Percentiles rank a stretch among this genome's conserved stretches.
Evolutionary conservation across 2,113 vertebrate genomes (phyloP).

Genomic region (Hypanus sabinus): DNA sequence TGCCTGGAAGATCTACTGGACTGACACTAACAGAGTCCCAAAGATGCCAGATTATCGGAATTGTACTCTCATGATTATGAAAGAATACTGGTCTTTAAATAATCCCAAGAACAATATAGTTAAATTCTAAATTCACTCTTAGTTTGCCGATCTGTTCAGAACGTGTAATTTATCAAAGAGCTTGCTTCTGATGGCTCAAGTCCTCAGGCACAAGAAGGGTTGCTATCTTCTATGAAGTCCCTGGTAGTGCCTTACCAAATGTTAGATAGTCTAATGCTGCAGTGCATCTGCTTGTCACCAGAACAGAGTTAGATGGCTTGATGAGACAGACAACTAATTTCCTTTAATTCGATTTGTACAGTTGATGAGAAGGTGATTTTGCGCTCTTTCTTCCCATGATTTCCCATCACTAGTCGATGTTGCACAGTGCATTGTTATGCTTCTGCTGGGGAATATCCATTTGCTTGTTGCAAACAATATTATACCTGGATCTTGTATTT

Average conservation of each 20-base stretch:
- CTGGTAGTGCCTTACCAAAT: neutral
- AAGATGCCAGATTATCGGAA: too few relatives aligned
- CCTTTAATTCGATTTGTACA: neutral
- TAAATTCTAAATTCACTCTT: too few relatives aligned
- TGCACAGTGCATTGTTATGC: neutral
- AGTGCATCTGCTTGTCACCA: neutral
- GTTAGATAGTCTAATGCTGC: neutral
- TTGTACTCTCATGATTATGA: too few relatives aligned
- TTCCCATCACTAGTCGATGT: neutral
- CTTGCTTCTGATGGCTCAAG: too few relatives aligned
- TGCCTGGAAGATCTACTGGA: too few relatives aligned
- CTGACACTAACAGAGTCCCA: too few relatives aligned
- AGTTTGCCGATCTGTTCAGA: too few relatives aligned
- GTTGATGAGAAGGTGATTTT: neutral
- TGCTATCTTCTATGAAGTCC: too few relatives aligned
- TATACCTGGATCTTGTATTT: neutral
- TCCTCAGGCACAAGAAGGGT: too few relatives aligned
- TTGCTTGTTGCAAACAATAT: neutral
- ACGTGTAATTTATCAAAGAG: too few relatives aligned
- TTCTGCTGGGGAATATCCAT: neutral
- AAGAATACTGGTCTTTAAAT: too few relatives aligned
- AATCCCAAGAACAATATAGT: too few relatives aligned
- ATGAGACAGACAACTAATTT: neutral
- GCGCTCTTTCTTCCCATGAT: neutral
- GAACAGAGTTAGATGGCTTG: neutral